phyloP scores from a whole-genome alignment of 2,888 invertebrate genomes.

The Lepidocyrtoides sp. region DNA sequence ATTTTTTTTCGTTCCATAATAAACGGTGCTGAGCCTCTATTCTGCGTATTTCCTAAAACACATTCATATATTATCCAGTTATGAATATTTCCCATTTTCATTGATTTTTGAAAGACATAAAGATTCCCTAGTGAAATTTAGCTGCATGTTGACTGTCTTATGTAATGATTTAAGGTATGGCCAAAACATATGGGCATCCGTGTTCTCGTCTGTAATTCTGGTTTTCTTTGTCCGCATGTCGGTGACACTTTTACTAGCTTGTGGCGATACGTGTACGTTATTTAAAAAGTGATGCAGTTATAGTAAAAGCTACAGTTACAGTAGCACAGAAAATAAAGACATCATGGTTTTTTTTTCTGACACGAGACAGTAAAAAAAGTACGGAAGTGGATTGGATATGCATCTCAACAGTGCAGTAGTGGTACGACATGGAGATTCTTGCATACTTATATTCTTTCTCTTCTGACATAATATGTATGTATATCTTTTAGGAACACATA shows the following conservation, averaged over 20 bases:
- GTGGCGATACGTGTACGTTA: slow-evolving; percentile 51
- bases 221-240: slow-evolving; percentile 58
- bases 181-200: slow-evolving; percentile 60
- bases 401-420: no score
- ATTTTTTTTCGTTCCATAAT: slow-evolving; percentile 15
- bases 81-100: slow-evolving; percentile 49
- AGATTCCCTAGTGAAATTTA: slow-evolving; percentile 49
- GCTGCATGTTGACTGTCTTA: slow-evolving; percentile 12
- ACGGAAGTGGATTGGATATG: slow-evolving; percentile 67
- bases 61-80: background rate
- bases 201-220: slow-evolving; percentile 30
- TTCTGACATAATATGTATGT: background rate
- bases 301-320: background rate
- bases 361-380: slow-evolving; percentile 59
- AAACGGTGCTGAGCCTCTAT: background rate
- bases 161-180: slow-evolving; percentile 52
- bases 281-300: background rate
- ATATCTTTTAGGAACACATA: background rate
- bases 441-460: background rate
- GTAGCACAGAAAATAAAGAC: slow-evolving; percentile 37
- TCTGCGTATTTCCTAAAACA: background rate
- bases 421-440: background rate
- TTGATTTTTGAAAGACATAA: slow-evolving; percentile 40
- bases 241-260: slow-evolving; percentile 76
- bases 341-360: slow-evolving; percentile 56